phyloP scores from a whole-genome alignment of 2,888 invertebrate species.

The Dicyrtomina minuta region DNA sequence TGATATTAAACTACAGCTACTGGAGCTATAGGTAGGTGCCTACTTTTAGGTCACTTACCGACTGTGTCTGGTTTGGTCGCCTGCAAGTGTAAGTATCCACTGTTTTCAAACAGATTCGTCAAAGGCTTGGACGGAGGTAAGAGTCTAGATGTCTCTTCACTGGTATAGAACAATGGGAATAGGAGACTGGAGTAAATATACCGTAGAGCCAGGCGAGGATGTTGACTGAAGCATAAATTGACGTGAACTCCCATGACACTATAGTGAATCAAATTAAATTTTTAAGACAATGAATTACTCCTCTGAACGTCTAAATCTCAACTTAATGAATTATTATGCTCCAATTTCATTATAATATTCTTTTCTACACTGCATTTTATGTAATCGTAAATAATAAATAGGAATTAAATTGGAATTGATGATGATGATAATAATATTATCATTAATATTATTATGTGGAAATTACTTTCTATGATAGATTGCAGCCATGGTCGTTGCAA shows the following conservation, averaged over 20 bases:
- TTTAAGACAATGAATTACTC: too few relatives aligned
- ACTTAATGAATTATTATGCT: too few relatives aligned
- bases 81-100: conserved; percentile 71
- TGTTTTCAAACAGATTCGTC: conserved; percentile 56
- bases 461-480: conserved; percentile 54
- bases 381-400: too few relatives aligned
- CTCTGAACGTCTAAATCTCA: too few relatives aligned
- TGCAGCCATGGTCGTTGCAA: conserved; percentile 57
- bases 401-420: too few relatives aligned
- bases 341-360: too few relatives aligned
- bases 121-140: conserved; percentile 54
- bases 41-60: conserved; percentile 66
- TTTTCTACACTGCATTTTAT: too few relatives aligned
- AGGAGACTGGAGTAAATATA: conserved; percentile 53
- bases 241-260: conserved; percentile 65
- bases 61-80: conserved; percentile 86
- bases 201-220: conserved; percentile 54
- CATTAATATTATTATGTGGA: too few relatives aligned
- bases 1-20: too few relatives aligned
- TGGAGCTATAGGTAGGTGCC: too few relatives aligned
- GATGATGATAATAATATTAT: too few relatives aligned
- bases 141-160: conserved; percentile 53
- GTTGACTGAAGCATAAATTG: conserved; percentile 63
- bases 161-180: conserved; percentile 53
- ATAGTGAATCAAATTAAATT: too few relatives aligned